Conservation (phyloP, 2,797 vertebrate genomes). For the Chaunax sp. region DNA sequence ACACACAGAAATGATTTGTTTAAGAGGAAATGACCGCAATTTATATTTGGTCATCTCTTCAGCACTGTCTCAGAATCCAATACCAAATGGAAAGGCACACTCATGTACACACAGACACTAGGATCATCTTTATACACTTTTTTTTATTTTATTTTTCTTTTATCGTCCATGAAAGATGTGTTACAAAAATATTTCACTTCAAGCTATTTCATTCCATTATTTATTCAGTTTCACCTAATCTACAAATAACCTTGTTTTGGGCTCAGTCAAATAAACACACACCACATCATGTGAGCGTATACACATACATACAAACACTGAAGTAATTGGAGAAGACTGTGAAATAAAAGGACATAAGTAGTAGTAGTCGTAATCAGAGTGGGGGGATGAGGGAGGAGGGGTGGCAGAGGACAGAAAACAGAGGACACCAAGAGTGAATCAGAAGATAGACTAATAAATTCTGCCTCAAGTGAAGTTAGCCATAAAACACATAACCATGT, state of each 20-base stretch:
- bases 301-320: slow-evolving; percentile 4
- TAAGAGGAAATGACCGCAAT: slow-evolving; percentile 96
- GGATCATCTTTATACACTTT: slow-evolving; percentile 27
- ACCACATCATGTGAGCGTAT: slow-evolving; percentile 19
- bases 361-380: slow-evolving; percentile 35
- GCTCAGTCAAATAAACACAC: slow-evolving; percentile 47
- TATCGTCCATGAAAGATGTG: slow-evolving; percentile 35
- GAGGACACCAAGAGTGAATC: slow-evolving; percentile 44
- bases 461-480: slow-evolving; percentile 43
- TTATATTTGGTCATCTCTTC: slow-evolving; percentile 91
- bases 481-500: slow-evolving; percentile 48
- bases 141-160: slow-evolving; percentile 18
- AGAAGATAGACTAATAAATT: slow-evolving; percentile 57
- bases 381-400: slow-evolving; percentile 27
- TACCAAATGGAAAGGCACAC: slow-evolving; percentile 54
- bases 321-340: slow-evolving; percentile 40
- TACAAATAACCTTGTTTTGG: slow-evolving; percentile 60
- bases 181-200: slow-evolving; percentile 63
- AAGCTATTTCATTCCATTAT: slow-evolving; percentile 77
- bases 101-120: not conserved
- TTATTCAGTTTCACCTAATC: slow-evolving; percentile 72
- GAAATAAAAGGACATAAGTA: slow-evolving; percentile 46
- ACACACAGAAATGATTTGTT: slow-evolving; percentile 94
- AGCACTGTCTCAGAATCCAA: slow-evolving; percentile 70
- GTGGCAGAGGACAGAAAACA: slow-evolving; percentile 28